phyloP scores from a whole-genome alignment of 2,888 invertebrate species.

The Andricus quercusramuli region DNA sequence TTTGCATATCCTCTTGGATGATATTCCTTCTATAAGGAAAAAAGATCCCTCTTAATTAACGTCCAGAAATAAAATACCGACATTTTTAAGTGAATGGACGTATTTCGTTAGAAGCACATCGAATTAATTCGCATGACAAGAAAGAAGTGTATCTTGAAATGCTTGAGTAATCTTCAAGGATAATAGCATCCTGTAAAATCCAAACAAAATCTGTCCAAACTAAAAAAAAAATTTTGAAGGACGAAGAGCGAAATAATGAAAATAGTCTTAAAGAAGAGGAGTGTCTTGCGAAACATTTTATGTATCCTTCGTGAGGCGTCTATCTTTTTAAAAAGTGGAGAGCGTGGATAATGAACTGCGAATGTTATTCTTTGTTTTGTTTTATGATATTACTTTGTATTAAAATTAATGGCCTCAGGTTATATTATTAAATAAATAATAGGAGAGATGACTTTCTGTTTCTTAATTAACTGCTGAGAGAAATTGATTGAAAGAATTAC shows the following conservation, averaged over 20 bases:
- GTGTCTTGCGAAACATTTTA: conserved; percentile 14
- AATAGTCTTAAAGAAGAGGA: conserved; percentile 24
- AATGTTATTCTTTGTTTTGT: not conserved
- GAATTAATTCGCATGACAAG: conserved; percentile 35
- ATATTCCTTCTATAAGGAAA: not conserved
- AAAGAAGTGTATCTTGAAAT: conserved; percentile 23
- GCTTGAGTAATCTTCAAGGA: conserved; percentile 19
- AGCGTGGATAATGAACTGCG: not conserved
- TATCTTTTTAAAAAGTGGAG: not conserved
- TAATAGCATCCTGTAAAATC: conserved; percentile 15
- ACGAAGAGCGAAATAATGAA: conserved; percentile 8
- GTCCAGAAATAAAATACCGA: not conserved
- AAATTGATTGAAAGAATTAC: not conserved
- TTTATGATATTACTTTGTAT: not conserved
- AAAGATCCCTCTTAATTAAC: not conserved
- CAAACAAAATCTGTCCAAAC: not conserved
- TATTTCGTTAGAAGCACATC: conserved; percentile 20
- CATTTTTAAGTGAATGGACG: conserved; percentile 14
- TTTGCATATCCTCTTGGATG: not conserved
- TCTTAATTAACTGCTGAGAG: not conserved
- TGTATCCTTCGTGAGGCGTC: not conserved
- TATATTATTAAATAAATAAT: not conserved
- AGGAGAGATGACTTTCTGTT: not conserved
- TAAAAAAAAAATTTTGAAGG: conserved; percentile 31
- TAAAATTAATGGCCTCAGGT: not conserved